Evolutionary conservation across 2,797 vertebrate genomes (phyloP), one percentile per base, ranked within the genome.

Genomic region (Rhinophrynus dorsalis): DNA sequence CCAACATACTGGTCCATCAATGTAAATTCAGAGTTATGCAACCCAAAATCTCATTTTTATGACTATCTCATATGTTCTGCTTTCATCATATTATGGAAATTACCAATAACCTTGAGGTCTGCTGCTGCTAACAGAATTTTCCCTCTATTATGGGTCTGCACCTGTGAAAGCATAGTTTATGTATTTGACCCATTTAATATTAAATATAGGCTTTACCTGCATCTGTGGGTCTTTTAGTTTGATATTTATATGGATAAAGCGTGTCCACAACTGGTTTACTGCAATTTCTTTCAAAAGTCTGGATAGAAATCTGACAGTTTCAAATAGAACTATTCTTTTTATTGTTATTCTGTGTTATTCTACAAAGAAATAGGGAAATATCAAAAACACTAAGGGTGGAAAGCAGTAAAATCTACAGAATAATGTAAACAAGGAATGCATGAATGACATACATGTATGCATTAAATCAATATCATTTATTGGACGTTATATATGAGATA

Each of bases 101-200:
- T 51, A 51, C 47, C n/a, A 51, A 27, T 51, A 51, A 51, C 47
- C 47, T 27, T 51, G 23, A 26, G 47, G 47, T 27, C 47, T 51
- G 6, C 21, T 51, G 47, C 47, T 26, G 12, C 5, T 12, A 23
- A n/a, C 23, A 13, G 3, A 26, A 27, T 26, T 32, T n/a, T 52
- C 50, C 50, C 27, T 30, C 27, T 29, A 52, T 30, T 52, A 26
- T 32, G 27, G 20, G 8, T 52, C n/a, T 52, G 26, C 26, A 52
- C 13, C n/a, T 15, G 13, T 52, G 27, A 5, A 30, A 13, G 21
- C 4, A 9, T n/a, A 52, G 13, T 32, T 52, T 52, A 13, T n/a
- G 50, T 52, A 26, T 52, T 30, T 52, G 50, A 52, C 50, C 50
- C 50, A 52, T 9, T 30, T 32, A 52, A 52, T 52, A 52, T 52